Percentiles rank a stretch among this genome's conserved stretches.
phyloP scores from a whole-genome alignment of 2,113 vertebrate genomes.

The Dromiciops gliroides region DNA sequence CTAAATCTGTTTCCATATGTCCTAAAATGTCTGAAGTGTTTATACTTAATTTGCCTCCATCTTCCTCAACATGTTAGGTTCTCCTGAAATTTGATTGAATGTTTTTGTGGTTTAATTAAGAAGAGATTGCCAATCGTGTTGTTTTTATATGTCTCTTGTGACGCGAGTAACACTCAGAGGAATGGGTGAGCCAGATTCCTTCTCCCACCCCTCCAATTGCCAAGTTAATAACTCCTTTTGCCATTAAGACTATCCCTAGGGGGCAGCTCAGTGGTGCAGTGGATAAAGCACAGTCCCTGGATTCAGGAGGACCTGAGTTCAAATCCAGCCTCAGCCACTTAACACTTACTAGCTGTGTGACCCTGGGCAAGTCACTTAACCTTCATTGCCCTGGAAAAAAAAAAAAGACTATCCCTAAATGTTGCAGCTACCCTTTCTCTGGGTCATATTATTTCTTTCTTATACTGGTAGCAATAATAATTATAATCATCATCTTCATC shows the following conservation, averaged over 20 bases:
- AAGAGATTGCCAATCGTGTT: constrained; percentile 84
- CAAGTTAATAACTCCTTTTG: constrained; percentile 73
- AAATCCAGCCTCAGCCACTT: too few species aligned
- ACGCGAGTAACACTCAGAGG: constrained; percentile 90
- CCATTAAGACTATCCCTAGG: background rate
- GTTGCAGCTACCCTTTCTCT: background rate
- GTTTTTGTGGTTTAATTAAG: constrained; percentile 83
- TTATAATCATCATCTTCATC: background rate
- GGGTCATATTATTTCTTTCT: constrained; percentile 19
- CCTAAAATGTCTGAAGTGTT: constrained; percentile 82
- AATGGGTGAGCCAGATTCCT: constrained; percentile 89
- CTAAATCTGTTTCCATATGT: constrained; percentile 75
- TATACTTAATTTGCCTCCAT: constrained; percentile 78
- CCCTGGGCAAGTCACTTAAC: too few species aligned
- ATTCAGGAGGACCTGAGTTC: too few species aligned
- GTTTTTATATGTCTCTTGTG: constrained; percentile 88
- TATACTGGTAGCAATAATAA: background rate
- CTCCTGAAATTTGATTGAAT: constrained; percentile 82
- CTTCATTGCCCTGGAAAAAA: too few species aligned
- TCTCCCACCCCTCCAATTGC: constrained; percentile 76
- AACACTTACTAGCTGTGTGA: too few species aligned
- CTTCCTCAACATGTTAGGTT: constrained; percentile 80
- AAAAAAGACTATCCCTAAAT: background rate
- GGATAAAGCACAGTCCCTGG: too few species aligned
- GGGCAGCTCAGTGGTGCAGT: too few species aligned